Evolutionary conservation across 2,888 invertebrate genomes (phyloP), one percentile per base, ranked within the genome.

Genomic region (Sminthurides aquaticus): DNA sequence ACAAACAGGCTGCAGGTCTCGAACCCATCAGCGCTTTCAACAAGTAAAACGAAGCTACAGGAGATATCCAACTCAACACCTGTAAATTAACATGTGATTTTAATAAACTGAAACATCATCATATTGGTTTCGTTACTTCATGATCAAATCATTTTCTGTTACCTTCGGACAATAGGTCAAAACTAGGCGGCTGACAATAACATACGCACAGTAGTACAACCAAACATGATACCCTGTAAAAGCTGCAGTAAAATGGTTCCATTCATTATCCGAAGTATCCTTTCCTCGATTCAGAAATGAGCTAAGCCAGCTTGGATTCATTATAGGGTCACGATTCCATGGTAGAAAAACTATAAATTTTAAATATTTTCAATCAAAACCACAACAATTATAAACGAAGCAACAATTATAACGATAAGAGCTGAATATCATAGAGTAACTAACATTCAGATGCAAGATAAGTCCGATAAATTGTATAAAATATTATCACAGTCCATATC

Each of bases 181-280:
- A 24, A 66, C 48, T n/a, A 63, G 15, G 34, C 58, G 54, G 8
- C 62, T 54, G 18, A 67, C 27, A 2, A 65, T 49, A 3, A 67
- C 43, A 60, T 71, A 71, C 0, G 61, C 15, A 0, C 49, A 55
- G 57, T 67, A 34, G 43, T 34, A 34, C 8, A 70, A 69, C 69
- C 70, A 59, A 65, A 57, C n/a, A 67, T 62, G 1, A 72, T 26
- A 5, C 26, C 59, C 65, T 11, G 64, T 34, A 25, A 57, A 29
- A 3, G 64, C 1, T 8, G 34, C 26, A 1, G 64, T 57, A 62
- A 73, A 86, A 64, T 82, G 81, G 75, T 79, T 82, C 89, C 89
- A 89, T 80, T 89, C 89, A 76, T 82, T 80, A 79, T 89, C 89
- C 24, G 87, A 83, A 26, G 80, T 78, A 79, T 89, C 89, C 79